phyloP scores from a whole-genome alignment of 92 coral and sea anemone genomes.

The Zoanthus gigantus region DNA sequence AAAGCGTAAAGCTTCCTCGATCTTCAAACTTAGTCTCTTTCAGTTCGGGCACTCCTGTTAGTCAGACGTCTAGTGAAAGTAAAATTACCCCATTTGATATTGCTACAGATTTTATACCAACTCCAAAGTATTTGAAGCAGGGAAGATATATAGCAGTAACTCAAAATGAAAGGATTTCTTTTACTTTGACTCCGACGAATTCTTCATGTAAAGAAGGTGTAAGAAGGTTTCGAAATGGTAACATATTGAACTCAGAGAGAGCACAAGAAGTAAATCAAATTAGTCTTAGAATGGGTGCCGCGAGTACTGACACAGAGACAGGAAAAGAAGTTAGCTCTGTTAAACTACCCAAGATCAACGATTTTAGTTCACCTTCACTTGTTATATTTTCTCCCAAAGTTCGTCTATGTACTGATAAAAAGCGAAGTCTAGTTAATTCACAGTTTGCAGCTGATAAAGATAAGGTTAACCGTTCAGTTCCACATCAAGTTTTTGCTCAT shows the following conservation, averaged over 20 bases:
- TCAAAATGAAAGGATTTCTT: neutral
- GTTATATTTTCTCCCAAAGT: neutral
- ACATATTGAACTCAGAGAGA: neutral
- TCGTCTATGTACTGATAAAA: neutral
- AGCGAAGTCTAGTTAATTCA: neutral
- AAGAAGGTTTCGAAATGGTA: neutral
- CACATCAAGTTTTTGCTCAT: neutral
- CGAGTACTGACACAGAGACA: neutral
- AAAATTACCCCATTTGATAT: neutral
- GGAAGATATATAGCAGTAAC: neutral
- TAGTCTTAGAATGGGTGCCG: neutral
- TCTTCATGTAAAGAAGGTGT: neutral
- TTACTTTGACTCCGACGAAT: neutral
- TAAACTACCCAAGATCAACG: neutral
- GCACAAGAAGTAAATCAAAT: conserved; percentile 1
- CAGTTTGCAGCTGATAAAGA: neutral
- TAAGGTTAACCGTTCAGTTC: neutral
- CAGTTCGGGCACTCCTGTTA: neutral
- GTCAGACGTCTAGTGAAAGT: neutral
- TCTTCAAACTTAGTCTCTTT: neutral
- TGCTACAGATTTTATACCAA: neutral
- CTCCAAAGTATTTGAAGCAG: neutral
- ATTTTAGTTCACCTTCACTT: neutral
- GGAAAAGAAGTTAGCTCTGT: neutral
- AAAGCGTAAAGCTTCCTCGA: conserved; percentile 1